Conservation (phyloP, 2,888 invertebrate genomes). For the Sthenelais limicola region DNA sequence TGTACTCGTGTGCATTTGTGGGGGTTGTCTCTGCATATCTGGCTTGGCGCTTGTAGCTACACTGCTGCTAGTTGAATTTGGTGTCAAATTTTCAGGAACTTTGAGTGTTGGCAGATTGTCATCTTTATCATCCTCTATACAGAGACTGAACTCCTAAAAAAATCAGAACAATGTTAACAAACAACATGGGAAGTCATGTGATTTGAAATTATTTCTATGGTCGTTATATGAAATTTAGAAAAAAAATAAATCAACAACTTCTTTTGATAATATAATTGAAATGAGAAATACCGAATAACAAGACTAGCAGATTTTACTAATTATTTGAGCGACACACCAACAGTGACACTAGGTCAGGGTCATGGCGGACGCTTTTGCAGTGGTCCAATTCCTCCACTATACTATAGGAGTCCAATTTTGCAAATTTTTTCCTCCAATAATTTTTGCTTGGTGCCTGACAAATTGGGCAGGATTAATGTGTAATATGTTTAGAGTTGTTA, state of each 20-base stretch:
- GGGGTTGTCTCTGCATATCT: background rate
- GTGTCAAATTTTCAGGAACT: background rate
- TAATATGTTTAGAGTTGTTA: no score
- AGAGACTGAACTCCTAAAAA: conserved; percentile 24
- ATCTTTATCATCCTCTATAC: conserved; percentile 11
- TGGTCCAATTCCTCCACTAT: no score
- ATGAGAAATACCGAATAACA: no score
- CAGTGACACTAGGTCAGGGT: no score
- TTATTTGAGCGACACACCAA: background rate
- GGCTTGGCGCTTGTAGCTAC: background rate
- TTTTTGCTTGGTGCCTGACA: no score
- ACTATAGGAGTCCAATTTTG: no score
- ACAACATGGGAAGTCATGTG: background rate
- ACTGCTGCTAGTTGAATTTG: background rate
- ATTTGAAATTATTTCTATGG: background rate
- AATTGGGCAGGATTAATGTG: no score
- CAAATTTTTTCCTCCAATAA: no score
- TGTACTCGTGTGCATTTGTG: conserved; percentile 20
- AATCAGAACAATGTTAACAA: no score
- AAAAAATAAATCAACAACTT: background rate
- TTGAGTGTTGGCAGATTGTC: background rate
- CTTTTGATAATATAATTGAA: no score
- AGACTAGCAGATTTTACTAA: background rate
- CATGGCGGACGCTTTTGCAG: no score
- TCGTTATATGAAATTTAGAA: background rate